These are phyloP conservation scores for Phengaris arion DNA, from an alignment of 2,888 invertebrate genomes.

Conservation along the genomic window DNA sequence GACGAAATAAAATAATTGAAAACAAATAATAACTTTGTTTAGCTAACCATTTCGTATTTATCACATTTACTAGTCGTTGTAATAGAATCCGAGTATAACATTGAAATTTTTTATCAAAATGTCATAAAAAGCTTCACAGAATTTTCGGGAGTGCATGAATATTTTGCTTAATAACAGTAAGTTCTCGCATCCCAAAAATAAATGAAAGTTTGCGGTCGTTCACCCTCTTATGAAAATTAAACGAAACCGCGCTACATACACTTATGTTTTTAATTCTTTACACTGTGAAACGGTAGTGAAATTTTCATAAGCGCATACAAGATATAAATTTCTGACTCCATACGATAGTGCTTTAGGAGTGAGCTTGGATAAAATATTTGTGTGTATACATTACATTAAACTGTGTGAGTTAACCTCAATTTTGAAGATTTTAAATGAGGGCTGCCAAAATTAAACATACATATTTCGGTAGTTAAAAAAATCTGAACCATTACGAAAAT, in stretches of 20 bases:
- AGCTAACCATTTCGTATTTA: too few species aligned
- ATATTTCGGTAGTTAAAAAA: neutral
- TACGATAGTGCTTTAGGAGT: neutral
- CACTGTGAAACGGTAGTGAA: constrained; percentile 23
- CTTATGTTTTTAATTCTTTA: constrained; percentile 28
- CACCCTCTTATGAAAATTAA: constrained; percentile 28
- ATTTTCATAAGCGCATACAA: constrained; percentile 26
- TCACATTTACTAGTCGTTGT: neutral
- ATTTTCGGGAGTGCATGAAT: constrained; percentile 5
- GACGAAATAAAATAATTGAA: too few species aligned
- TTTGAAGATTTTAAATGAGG: constrained; percentile 11
- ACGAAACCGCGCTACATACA: constrained; percentile 23
- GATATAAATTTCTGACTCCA: too few species aligned
- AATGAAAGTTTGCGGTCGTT: constrained; percentile 13
- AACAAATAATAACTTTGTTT: too few species aligned
- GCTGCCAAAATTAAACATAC: neutral
- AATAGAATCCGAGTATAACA: neutral
- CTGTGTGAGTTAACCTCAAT: constrained; percentile 9
- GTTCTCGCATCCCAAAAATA: constrained; percentile 29
- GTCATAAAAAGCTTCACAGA: constrained; percentile 1
- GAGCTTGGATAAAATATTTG: neutral
- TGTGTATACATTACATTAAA: constrained; percentile 1
- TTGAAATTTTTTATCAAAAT: neutral
- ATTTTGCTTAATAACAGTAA: constrained; percentile 25
- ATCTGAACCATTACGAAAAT: constrained; percentile 10